These are phyloP conservation scores for Drosophila guanche DNA, from an alignment of 1,140 invertebrate genomes.

Conservation along the genomic window DNA sequence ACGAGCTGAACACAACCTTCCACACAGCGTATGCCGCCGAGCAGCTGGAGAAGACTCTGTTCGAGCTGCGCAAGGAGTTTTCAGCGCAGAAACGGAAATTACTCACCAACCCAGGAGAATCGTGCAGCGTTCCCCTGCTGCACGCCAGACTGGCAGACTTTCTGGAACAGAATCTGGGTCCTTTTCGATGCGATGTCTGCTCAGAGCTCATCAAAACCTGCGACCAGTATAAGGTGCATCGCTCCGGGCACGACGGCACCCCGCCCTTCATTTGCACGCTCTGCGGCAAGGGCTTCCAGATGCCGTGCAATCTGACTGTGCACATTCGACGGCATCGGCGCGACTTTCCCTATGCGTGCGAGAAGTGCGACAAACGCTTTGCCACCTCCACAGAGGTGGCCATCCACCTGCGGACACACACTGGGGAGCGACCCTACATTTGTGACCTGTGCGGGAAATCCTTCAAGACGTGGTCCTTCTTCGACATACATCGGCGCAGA, in stretches of 20 bases:
- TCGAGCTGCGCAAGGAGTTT: constrained; percentile 70
- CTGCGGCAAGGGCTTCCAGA: constrained; percentile 77
- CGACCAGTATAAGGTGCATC: constrained; percentile 77
- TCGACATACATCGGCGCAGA: constrained; percentile 73
- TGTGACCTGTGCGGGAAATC: constrained; percentile 76
- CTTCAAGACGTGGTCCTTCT: constrained; percentile 81
- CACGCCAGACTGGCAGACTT: constrained; percentile 67
- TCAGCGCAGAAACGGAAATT: constrained; percentile 67
- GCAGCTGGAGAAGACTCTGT: constrained; percentile 73
- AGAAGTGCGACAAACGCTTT: constrained; percentile 72
- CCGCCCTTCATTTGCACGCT: constrained; percentile 76
- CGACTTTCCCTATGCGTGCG: constrained; percentile 75
- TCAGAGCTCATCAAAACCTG: constrained; percentile 71
- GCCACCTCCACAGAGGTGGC: constrained; percentile 78
- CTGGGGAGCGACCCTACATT: constrained; percentile 70
- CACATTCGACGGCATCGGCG: constrained; percentile 69
- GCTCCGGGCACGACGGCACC: constrained; percentile 67
- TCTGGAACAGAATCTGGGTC: constrained; percentile 69
- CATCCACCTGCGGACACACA: constrained; percentile 69
- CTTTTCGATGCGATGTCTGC: constrained; percentile 71
- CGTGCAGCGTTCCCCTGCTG: constrained; percentile 54
- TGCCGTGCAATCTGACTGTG: constrained; percentile 77
- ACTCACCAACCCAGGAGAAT: constrained; percentile 32
- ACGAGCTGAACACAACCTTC: constrained; percentile 66
- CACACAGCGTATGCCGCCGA: constrained; percentile 25